Evolutionary conservation across 2,797 vertebrate species (phyloP).

Genomic region (Otus scops): DNA sequence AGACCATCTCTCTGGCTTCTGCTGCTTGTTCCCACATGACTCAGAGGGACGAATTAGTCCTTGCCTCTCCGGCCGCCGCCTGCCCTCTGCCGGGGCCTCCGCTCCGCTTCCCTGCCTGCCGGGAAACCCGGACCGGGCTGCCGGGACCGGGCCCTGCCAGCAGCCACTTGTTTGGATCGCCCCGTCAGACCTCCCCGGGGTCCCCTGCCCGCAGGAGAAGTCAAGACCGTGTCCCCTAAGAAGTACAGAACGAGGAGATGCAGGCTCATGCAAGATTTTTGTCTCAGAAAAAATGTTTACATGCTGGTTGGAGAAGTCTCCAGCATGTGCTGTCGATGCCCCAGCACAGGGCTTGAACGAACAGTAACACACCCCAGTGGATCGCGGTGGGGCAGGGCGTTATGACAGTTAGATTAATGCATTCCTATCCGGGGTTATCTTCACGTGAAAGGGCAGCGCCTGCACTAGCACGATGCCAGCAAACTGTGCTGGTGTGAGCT

Average conservation of each 20-base stretch:
- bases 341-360: rapidly evolving
- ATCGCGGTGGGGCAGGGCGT: rapidly evolving
- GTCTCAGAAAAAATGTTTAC: rapidly evolving
- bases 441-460: rapidly evolving
- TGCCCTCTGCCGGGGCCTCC: slow-evolving; percentile 36
- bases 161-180: neutral
- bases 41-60: too few relatives aligned
- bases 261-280: neutral
- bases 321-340: rapidly evolving
- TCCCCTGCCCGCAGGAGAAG: neutral
- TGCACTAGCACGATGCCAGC: neutral
- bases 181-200: neutral
- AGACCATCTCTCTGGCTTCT: neutral
- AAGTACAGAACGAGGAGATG: rapidly evolving
- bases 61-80: neutral
- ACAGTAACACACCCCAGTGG: rapidly evolving
- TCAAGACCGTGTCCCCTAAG: neutral
- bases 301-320: rapidly evolving
- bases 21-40: neutral
- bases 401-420: rapidly evolving
- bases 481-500: neutral
- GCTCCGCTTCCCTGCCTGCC: neutral
- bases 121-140: neutral
- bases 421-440: rapidly evolving
- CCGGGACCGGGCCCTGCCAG: rapidly evolving